These are phyloP conservation scores for Isoperla grammatica DNA, from an alignment of 2,888 invertebrate species.

Conservation along the genomic window DNA sequence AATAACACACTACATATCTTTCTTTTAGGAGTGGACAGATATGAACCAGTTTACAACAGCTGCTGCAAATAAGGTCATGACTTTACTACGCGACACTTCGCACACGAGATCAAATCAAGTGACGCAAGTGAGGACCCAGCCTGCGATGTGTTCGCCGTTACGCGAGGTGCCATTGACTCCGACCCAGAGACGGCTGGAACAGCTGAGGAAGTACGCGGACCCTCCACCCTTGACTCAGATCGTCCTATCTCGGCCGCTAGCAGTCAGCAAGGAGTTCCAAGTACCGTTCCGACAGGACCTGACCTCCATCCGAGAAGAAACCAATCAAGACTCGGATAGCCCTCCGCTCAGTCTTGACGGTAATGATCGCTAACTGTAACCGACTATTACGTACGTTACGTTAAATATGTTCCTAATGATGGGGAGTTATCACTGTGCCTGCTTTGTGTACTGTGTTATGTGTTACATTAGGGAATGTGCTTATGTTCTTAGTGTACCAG, in stretches of 20 bases:
- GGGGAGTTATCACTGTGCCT: no score
- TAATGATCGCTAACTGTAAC: no score
- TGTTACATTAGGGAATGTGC: no score
- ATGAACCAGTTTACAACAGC: conserved; percentile 34
- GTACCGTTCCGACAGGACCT: conserved; percentile 1
- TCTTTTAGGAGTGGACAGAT: conserved; percentile 33
- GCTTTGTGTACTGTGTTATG: no score
- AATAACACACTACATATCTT: no score
- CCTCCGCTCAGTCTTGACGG: conserved; percentile 21
- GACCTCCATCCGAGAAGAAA: background rate
- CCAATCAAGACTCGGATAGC: conserved; percentile 4
- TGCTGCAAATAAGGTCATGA: conserved; percentile 7
- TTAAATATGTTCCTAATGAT: no score
- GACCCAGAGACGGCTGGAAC: conserved; percentile 42
- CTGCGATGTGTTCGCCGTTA: conserved; percentile 30
- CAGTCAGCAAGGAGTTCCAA: conserved; percentile 19
- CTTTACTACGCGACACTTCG: conserved; percentile 2
- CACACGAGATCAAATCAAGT: background rate
- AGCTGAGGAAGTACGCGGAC: conserved; percentile 50
- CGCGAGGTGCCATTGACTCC: conserved; percentile 34
- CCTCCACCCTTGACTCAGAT: conserved; percentile 52
- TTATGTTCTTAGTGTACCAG: no score
- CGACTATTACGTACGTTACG: no score
- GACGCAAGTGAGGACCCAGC: conserved; percentile 5
- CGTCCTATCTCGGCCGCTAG: conserved; percentile 31